Conservation (phyloP, 2,888 invertebrate genomes). For the Osedax fenrisi region DNA sequence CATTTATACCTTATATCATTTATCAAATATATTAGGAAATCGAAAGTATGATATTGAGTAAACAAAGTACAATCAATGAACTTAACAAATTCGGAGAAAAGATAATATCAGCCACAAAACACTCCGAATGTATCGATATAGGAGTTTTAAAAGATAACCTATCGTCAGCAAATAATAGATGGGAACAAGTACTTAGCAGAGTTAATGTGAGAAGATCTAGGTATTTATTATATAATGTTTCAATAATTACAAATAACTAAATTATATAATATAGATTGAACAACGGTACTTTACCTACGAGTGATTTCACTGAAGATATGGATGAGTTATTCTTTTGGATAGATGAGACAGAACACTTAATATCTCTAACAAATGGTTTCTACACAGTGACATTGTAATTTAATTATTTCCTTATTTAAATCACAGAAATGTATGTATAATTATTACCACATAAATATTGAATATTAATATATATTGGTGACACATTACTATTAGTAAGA, state of each 20-base stretch:
- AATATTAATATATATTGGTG: no score
- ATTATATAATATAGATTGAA: conserved; percentile 35
- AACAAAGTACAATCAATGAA: not conserved
- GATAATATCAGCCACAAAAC: not conserved
- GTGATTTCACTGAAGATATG: conserved; percentile 47
- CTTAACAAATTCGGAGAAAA: not conserved
- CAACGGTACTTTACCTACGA: conserved; percentile 40
- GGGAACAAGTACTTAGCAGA: not conserved
- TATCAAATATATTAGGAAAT: no score
- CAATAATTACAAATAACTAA: not conserved
- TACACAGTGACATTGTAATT: no score
- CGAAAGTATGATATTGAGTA: not conserved
- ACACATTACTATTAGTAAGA: no score
- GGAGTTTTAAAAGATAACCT: not conserved
- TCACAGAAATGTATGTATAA: no score
- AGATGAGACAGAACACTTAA: conserved; percentile 53
- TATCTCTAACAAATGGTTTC: conserved; percentile 41
- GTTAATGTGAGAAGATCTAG: not conserved
- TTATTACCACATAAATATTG: no score
- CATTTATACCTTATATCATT: no score
- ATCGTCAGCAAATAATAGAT: not conserved
- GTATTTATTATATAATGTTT: not conserved
- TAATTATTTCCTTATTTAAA: no score
- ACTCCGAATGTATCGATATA: not conserved
- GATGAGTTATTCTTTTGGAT: conserved; percentile 50